Evolutionary conservation across 2,888 invertebrate species (phyloP), one percentile per base, ranked within the genome.

Genomic region (Pseudoips prasinana): DNA sequence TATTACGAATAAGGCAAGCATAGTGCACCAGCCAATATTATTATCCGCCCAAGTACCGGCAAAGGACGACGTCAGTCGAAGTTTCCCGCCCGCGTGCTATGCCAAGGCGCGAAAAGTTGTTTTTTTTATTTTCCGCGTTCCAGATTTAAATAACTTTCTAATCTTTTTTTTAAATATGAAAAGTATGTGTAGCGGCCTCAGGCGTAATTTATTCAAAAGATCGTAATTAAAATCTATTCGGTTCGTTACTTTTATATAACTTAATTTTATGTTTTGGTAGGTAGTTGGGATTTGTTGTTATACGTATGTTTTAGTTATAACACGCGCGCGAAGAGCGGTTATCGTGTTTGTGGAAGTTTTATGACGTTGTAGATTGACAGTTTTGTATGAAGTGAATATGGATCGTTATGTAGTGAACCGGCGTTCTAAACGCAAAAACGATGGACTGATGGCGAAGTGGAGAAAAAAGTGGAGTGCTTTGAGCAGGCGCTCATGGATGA

Each of bases 1-100:
- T 86, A 85, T 74, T 61, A 78, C 77, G 63, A 76, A 81, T 81
- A 82, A 75, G 85, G 83, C 64, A 63, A 78, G 82, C 80, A 74
- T 73, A 61, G 62, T 64, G 56, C 58, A 67, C 67, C 62, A 52
- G 47, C 57, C 49, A 43, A 66, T 75, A 77, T 77, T 83, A 81
- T 79, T 82, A 75, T 61, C 67, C 64, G 53, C 43, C 53, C 63
- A 63, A 71, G 68, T 73, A 65, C 64, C 61, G 69, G 58, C 70
- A 70, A 63, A 76, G 79, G 80, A 82, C 78, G 78, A 70, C 77
- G 79, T 62, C n/a, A 20, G 20, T 7, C 7, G n/a, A n/a, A 20
- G 4, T 7, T 5, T n/a, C 20, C 55, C 40, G 46, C 31, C 31
- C 55, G 26, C 7, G 10, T 23, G 38, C 31, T 26, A 20, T 20